Conservation (phyloP, 2,797 vertebrate species). For the Tokudaia muenninki region DNA sequence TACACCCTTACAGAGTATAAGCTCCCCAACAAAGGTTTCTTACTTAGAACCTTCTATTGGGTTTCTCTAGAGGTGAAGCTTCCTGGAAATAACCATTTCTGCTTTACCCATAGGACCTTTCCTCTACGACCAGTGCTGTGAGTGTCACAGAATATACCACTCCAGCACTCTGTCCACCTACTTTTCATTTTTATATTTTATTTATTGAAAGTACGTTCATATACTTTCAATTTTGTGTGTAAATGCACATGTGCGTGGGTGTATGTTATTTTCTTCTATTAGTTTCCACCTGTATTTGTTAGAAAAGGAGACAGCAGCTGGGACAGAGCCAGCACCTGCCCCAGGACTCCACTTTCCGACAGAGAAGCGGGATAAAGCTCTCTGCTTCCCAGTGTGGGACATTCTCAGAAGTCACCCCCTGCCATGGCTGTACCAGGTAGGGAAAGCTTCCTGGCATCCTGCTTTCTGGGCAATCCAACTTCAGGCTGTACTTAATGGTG, state of each 20-base stretch:
- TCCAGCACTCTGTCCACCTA: not conserved
- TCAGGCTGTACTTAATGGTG: no score
- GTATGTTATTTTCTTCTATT: not conserved
- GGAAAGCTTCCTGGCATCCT: no score
- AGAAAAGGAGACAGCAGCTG: not conserved
- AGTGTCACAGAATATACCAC: not conserved
- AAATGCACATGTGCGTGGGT: not conserved
- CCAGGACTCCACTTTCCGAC: no score
- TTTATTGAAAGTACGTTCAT: not conserved
- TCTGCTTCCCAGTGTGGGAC: no score
- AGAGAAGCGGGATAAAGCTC: no score
- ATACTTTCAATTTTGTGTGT: not conserved
- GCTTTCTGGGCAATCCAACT: no score
- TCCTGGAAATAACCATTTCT: not conserved
- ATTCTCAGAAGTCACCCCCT: no score
- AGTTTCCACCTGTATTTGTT: not conserved
- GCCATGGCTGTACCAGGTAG: no score
- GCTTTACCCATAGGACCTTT: not conserved
- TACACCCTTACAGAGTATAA: not conserved
- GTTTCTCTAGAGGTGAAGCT: not conserved
- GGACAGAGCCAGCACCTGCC: not conserved
- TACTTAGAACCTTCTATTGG: no score
- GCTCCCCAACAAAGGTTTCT: not conserved
- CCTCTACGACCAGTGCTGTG: not conserved
- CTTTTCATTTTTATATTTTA: not conserved